A percentile compares a stretch with the other conserved stretches of the same genome.
phyloP scores from a whole-genome alignment of 2,888 invertebrate species.

The Drosophila gaucha region DNA sequence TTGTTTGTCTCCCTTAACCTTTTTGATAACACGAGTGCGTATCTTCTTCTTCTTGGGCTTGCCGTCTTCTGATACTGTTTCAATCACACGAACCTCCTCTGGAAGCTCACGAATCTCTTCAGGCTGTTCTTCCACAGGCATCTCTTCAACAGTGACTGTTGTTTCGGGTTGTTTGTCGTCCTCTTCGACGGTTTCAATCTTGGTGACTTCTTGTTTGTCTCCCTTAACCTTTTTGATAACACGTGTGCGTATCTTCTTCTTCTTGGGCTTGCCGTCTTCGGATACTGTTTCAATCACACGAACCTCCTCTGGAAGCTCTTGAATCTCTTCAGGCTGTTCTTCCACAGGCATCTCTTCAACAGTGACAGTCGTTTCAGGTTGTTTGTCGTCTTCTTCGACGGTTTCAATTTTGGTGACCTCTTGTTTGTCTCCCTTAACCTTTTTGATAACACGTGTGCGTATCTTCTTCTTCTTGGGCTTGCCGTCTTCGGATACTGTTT shows the following conservation, averaged over 20 bases:
- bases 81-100: slow-evolving; percentile 1
- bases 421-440: slow-evolving; percentile 7
- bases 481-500: neutral
- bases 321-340: neutral
- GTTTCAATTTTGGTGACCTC: slow-evolving; percentile 20
- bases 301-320: neutral
- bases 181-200: slow-evolving; percentile 23
- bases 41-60: slow-evolving; percentile 6
- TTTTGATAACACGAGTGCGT: slow-evolving; percentile 1
- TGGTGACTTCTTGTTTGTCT: slow-evolving; percentile 29
- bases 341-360: neutral
- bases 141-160: slow-evolving; percentile 1
- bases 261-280: neutral
- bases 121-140: neutral
- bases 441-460: slow-evolving; percentile 2
- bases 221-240: slow-evolving; percentile 17
- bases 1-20: slow-evolving; percentile 15
- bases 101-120: neutral
- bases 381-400: slow-evolving; percentile 4
- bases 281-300: neutral
- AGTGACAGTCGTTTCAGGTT: neutral
- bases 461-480: slow-evolving; percentile 6
- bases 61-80: neutral
- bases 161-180: slow-evolving; percentile 6
- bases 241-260: slow-evolving; percentile 6